A percentile compares a stretch with the other conserved stretches of the same genome.
These are phyloP conservation scores for Ascidia mentula DNA, from an alignment of 23 tunicate genomes.

Conservation along the genomic window DNA sequence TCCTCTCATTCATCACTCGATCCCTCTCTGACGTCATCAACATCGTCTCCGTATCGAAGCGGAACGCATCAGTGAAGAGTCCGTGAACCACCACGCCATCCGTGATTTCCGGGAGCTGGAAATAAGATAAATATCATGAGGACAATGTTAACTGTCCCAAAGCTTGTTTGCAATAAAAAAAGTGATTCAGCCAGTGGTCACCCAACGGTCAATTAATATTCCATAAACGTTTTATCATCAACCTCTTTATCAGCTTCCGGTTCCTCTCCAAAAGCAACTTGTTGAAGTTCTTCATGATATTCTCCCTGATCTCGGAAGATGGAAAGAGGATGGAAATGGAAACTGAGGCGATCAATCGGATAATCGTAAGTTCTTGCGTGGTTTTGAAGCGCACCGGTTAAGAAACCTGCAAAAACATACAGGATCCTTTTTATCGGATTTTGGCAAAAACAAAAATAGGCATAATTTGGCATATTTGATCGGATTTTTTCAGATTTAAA, in stretches of 20 bases:
- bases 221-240: background rate
- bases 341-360: constrained; percentile 93
- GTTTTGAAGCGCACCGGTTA: constrained; percentile 94
- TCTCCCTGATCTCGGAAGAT: constrained; percentile 90
- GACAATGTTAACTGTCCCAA: background rate
- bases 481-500: no score
- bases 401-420: constrained; percentile 65
- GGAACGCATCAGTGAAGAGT: constrained; percentile 92
- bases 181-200: no score
- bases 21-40: constrained; percentile 79
- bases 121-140: background rate
- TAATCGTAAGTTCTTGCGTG: constrained; percentile 93
- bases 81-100: constrained; percentile 96
- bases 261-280: constrained; percentile 76
- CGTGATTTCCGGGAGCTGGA: constrained; percentile 71
- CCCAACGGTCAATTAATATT: no score
- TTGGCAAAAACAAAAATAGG: no score
- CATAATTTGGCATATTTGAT: no score
- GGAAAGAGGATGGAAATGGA: constrained; percentile 80
- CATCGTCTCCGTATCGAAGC: constrained; percentile 78
- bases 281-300: constrained; percentile 70
- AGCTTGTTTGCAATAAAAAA: no score
- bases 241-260: constrained; percentile 72
- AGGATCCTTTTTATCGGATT: no score
- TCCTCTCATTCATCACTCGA: constrained; percentile 91